Percentiles rank a stretch among this genome's conserved stretches.
Evolutionary conservation across 2,797 vertebrate species (phyloP).

Genomic region (Simalia tracyae): DNA sequence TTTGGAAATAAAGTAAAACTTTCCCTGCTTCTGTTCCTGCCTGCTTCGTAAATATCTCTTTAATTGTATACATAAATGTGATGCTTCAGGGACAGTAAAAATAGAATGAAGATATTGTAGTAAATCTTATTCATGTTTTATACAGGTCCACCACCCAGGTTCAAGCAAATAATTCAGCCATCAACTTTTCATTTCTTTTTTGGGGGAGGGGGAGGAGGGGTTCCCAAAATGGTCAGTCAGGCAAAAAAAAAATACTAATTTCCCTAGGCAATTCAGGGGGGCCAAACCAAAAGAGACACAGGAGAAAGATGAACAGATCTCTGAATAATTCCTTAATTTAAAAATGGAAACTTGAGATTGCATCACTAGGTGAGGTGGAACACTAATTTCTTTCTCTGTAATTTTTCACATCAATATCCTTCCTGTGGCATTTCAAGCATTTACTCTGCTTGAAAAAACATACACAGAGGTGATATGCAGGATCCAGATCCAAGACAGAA

Average conservation of each 20-base stretch:
- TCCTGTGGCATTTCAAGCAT: background rate
- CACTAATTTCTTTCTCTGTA: background rate
- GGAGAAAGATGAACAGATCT: background rate
- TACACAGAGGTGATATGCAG: no score
- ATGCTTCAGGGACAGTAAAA: background rate
- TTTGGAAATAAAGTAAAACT: background rate
- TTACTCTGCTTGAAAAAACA: background rate
- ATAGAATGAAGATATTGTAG: background rate
- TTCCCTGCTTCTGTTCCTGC: background rate
- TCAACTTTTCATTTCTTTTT: no score
- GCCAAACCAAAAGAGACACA: no score
- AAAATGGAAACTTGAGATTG: background rate
- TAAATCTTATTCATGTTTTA: background rate
- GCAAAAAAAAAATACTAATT: background rate
- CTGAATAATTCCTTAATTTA: background rate
- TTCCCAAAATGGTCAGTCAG: background rate
- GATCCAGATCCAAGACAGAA: no score
- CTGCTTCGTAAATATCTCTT: background rate
- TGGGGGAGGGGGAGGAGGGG: no score
- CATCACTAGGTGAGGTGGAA: background rate
- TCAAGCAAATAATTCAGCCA: background rate
- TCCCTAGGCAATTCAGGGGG: background rate
- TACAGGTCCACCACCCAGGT: background rate
- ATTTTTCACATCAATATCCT: background rate
- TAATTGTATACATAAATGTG: background rate